phyloP scores from a whole-genome alignment of 2,888 invertebrate species.

The Caenorhabditis panamensis region DNA sequence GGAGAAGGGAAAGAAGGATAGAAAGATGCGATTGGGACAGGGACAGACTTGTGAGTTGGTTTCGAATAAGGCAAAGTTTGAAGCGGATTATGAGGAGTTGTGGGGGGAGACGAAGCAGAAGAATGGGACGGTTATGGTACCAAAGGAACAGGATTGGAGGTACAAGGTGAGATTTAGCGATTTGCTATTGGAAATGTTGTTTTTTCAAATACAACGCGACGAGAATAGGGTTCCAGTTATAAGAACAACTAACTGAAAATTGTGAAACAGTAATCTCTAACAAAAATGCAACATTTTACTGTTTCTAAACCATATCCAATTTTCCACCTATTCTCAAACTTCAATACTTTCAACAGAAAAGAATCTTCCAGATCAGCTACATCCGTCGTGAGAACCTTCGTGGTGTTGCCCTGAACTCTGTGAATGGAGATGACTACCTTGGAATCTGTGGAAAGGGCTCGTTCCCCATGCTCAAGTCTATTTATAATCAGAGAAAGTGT shows the following conservation, averaged over 20 bases:
- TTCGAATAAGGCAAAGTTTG: constrained; percentile 37
- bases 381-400: constrained; percentile 47
- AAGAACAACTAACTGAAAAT: too few species aligned
- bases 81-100: constrained; percentile 25
- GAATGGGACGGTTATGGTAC: constrained; percentile 26
- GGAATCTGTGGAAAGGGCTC: constrained; percentile 62
- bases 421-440: constrained; percentile 58
- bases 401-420: constrained; percentile 39
- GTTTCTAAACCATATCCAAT: too few species aligned
- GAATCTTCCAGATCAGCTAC: constrained; percentile 58
- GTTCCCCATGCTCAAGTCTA: constrained; percentile 60
- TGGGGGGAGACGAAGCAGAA: neutral
- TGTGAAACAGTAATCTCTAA: too few species aligned
- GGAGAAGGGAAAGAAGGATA: constrained; percentile 3
- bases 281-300: too few species aligned
- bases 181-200: too few species aligned
- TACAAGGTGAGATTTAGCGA: constrained; percentile 35
- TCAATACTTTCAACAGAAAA: too few species aligned
- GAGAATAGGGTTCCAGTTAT: too few species aligned
- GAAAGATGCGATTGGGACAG: constrained; percentile 21
- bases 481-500: constrained; percentile 28
- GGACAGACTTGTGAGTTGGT: constrained; percentile 29
- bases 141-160: constrained; percentile 35
- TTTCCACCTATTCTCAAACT: too few species aligned
- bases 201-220: too few species aligned